Conservation (phyloP, 2,797 vertebrate genomes). For the Anguilla anguilla region DNA sequence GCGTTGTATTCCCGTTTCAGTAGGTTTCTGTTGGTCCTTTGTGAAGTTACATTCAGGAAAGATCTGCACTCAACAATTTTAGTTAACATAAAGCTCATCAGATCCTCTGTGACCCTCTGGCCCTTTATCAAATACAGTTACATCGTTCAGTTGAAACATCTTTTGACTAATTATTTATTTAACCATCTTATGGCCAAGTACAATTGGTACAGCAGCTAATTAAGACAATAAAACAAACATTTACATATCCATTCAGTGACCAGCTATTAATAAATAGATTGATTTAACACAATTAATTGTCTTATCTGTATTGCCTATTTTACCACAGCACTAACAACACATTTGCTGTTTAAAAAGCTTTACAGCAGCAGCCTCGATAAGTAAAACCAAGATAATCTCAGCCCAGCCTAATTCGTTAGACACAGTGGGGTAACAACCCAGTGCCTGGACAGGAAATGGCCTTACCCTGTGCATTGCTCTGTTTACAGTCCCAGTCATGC, state of each 20-base stretch:
- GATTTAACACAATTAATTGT: neutral
- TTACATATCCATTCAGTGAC: neutral
- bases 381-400: neutral
- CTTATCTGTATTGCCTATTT: neutral
- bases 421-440: neutral
- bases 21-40: neutral
- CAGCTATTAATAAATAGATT: neutral
- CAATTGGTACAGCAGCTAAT: neutral
- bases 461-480: conserved; percentile 14
- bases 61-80: no score
- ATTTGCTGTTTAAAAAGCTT: neutral
- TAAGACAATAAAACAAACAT: neutral
- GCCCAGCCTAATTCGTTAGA: neutral
- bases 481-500: conserved; percentile 73
- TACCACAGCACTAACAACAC: neutral
- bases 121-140: neutral
- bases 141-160: neutral
- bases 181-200: neutral
- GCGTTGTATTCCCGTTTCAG: neutral
- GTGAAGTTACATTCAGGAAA: no score
- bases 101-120: neutral
- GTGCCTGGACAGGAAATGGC: neutral
- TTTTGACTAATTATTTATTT: neutral
- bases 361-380: neutral
- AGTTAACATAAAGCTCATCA: no score